These are phyloP conservation scores for Hydropsyche betteni DNA, from an alignment of 2,888 invertebrate species.

Conservation along the genomic window DNA sequence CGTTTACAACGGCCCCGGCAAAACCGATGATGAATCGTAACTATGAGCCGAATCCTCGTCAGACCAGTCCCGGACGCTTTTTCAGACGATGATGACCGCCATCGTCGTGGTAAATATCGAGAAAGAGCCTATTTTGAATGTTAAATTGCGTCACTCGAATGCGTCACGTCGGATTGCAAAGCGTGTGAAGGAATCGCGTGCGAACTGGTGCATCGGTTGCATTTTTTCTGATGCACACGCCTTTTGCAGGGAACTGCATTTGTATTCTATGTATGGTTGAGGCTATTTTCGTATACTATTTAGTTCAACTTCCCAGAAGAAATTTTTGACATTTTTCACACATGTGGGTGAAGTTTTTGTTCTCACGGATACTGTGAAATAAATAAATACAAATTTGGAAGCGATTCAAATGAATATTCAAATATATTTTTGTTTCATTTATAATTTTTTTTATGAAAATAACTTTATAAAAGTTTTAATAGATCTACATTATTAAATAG, in stretches of 20 bases:
- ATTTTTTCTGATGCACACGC: not conserved
- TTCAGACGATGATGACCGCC: not conserved
- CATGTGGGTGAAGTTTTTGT: too few species aligned
- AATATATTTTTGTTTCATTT: too few species aligned
- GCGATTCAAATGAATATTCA: too few species aligned
- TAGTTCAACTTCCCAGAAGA: slow-evolving; percentile 25
- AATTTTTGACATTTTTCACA: slow-evolving; percentile 26
- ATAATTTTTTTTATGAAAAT: too few species aligned
- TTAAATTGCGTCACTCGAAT: too few species aligned
- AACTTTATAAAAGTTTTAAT: too few species aligned
- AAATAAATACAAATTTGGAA: too few species aligned
- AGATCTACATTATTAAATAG: too few species aligned
- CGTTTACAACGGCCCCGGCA: not conserved
- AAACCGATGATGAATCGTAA: not conserved
- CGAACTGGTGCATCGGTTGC: slow-evolving; percentile 27
- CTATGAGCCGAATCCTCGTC: not conserved
- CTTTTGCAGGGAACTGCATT: slow-evolving; percentile 1
- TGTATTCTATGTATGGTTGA: not conserved
- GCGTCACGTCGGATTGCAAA: too few species aligned
- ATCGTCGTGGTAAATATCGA: too few species aligned
- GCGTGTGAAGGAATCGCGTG: not conserved
- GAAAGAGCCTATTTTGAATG: too few species aligned
- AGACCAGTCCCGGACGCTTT: not conserved
- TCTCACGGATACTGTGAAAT: too few species aligned
- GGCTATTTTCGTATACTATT: not conserved